These are phyloP conservation scores for Diplodus puntazzo DNA, from an alignment of 2,797 vertebrate genomes.

Conservation along the genomic window DNA sequence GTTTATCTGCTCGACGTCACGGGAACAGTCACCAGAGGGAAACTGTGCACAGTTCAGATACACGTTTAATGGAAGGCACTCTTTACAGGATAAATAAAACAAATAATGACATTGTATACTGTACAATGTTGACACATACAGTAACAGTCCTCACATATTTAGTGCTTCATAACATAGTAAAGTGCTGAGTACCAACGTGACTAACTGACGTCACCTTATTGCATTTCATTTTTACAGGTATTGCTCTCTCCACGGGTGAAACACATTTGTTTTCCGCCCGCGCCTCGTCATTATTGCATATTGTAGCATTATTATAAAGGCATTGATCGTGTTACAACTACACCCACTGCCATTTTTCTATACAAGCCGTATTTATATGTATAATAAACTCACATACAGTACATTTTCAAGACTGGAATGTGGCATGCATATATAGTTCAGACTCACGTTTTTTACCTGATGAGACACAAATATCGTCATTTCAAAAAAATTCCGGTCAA, in stretches of 20 bases:
- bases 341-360: slow-evolving; percentile 53
- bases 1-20: not conserved
- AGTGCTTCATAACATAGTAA: slow-evolving; percentile 75
- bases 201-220: slow-evolving; percentile 62
- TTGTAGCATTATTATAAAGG: slow-evolving; percentile 66
- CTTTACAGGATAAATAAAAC: slow-evolving; percentile 81
- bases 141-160: slow-evolving; percentile 70
- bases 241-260: slow-evolving; percentile 58
- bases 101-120: slow-evolving; percentile 70
- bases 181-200: slow-evolving; percentile 76
- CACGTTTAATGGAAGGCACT: slow-evolving; percentile 89
- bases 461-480: slow-evolving; percentile 26
- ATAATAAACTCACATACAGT: slow-evolving; percentile 67
- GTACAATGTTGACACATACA: slow-evolving; percentile 75
- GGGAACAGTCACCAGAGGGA: slow-evolving; percentile 19
- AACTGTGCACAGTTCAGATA: slow-evolving; percentile 67
- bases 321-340: slow-evolving; percentile 58
- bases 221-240: slow-evolving; percentile 55
- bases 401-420: slow-evolving; percentile 62
- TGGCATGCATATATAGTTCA: slow-evolving; percentile 74
- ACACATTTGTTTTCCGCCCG: slow-evolving; percentile 32
- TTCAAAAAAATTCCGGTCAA: slow-evolving; percentile 39
- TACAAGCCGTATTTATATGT: slow-evolving; percentile 59
- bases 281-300: slow-evolving; percentile 64
- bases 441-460: slow-evolving; percentile 40